phyloP scores from a whole-genome alignment of 2,797 vertebrate genomes.

The Malacoctenus gilli region DNA sequence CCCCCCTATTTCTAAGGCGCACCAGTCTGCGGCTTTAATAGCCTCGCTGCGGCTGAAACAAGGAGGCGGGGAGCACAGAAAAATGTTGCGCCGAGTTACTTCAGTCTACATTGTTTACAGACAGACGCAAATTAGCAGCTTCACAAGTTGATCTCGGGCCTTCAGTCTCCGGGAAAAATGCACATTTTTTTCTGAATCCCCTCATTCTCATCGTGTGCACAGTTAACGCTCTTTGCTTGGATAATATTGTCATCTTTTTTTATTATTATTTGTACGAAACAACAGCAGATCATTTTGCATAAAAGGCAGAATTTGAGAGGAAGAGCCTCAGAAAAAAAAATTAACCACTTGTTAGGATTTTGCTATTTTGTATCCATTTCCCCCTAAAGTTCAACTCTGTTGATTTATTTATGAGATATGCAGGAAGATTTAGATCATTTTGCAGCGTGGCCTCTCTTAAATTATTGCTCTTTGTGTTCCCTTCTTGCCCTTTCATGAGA shows the following conservation, averaged over 20 bases:
- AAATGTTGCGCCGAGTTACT: constrained; percentile 17
- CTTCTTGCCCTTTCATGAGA: background rate
- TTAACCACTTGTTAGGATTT: constrained; percentile 37
- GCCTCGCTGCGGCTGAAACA: background rate
- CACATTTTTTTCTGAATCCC: background rate
- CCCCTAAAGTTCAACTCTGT: too few species aligned
- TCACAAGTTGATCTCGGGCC: constrained; percentile 52
- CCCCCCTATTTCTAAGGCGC: too few species aligned
- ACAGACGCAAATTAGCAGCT: constrained; percentile 11
- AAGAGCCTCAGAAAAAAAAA: constrained; percentile 11
- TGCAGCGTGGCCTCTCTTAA: background rate
- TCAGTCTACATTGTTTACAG: constrained; percentile 53
- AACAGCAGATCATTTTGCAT: background rate
- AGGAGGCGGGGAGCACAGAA: background rate
- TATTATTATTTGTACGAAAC: fast-evolving
- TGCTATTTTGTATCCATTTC: too few species aligned
- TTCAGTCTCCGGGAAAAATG: background rate
- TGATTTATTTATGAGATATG: too few species aligned
- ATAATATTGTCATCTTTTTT: too few species aligned
- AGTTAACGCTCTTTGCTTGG: background rate
- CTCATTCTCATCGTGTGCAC: background rate
- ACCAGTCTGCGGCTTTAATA: background rate
- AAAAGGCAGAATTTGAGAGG: background rate
- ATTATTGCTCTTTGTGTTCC: background rate
- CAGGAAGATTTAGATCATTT: background rate